These are phyloP conservation scores for Conistra vaccinii DNA, from an alignment of 2,888 invertebrate species.

Conservation along the genomic window DNA sequence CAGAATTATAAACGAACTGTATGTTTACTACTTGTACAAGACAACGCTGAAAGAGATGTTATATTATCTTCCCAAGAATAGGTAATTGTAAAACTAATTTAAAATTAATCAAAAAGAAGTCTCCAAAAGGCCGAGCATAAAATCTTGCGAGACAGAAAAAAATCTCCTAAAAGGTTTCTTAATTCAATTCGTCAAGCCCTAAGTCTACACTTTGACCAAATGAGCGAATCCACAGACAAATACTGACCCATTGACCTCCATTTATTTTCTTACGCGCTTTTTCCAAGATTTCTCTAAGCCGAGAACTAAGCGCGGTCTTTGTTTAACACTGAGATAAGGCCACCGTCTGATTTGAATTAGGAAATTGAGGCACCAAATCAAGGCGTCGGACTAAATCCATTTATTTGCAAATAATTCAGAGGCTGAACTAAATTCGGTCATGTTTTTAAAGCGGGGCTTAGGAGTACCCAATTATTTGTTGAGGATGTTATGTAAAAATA, in stretches of 20 bases:
- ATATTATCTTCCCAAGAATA: neutral
- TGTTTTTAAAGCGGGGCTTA: constrained; percentile 67
- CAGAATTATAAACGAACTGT: too few species aligned
- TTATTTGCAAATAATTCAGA: constrained; percentile 82
- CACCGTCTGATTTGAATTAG: constrained; percentile 81
- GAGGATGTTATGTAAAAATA: constrained; percentile 40
- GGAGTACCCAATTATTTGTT: constrained; percentile 66
- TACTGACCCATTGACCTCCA: constrained; percentile 67
- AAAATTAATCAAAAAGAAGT: constrained; percentile 39
- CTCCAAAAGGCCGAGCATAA: constrained; percentile 3
- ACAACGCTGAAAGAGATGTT: neutral
- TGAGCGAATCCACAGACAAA: constrained; percentile 66
- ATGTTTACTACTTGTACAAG: too few species aligned
- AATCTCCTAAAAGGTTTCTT: constrained; percentile 59
- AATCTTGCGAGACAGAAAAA: constrained; percentile 25
- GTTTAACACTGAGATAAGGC: constrained; percentile 75
- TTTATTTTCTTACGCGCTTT: constrained; percentile 65
- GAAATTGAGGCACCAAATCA: constrained; percentile 77
- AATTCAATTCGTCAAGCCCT: constrained; percentile 69
- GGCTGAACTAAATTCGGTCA: constrained; percentile 72
- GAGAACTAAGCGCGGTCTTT: constrained; percentile 69
- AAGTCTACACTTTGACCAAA: constrained; percentile 68
- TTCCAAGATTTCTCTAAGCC: constrained; percentile 62
- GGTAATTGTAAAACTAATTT: neutral
- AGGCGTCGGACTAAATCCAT: constrained; percentile 73